Percentiles rank a stretch among this genome's conserved stretches.
Conservation (phyloP, 1,140 invertebrate species). For the Drosophila bocki region DNA sequence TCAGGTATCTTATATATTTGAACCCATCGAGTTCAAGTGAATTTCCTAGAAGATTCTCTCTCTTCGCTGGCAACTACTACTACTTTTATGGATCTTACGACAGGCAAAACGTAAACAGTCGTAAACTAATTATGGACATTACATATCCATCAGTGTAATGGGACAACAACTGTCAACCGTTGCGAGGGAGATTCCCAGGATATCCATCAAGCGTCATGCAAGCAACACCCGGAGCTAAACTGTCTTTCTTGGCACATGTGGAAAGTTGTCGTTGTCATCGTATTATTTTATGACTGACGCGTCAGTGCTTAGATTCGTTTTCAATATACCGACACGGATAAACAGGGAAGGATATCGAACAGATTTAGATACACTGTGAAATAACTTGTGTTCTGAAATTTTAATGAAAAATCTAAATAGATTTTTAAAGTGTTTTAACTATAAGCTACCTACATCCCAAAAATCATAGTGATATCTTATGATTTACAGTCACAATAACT, state of each 20-base stretch:
- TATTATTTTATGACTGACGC: conserved; percentile 51
- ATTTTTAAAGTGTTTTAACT: background rate
- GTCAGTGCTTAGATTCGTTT: conserved; percentile 44
- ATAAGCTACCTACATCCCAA: background rate
- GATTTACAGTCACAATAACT: rapidly evolving
- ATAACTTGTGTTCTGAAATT: background rate
- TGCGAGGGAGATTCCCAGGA: conserved; percentile 35
- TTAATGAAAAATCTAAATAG: background rate
- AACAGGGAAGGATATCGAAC: background rate
- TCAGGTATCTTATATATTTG: background rate
- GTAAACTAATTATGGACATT: conserved; percentile 72
- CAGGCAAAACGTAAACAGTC: conserved; percentile 41
- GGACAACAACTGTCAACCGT: conserved; percentile 58
- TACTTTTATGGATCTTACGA: conserved; percentile 2
- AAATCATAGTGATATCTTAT: no score
- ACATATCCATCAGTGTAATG: conserved; percentile 66
- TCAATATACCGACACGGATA: conserved; percentile 36
- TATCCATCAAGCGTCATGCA: conserved; percentile 53
- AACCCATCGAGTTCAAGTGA: background rate
- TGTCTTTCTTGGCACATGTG: conserved; percentile 53
- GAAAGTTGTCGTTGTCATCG: conserved; percentile 44
- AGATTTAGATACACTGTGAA: background rate
- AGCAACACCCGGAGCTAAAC: conserved; percentile 50
- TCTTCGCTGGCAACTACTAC: conserved; percentile 5
- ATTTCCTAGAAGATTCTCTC: background rate